Evolutionary conservation across 2,888 invertebrate genomes (phyloP), one percentile per base, ranked within the genome.

Genomic region (Rhingia campestris): DNA sequence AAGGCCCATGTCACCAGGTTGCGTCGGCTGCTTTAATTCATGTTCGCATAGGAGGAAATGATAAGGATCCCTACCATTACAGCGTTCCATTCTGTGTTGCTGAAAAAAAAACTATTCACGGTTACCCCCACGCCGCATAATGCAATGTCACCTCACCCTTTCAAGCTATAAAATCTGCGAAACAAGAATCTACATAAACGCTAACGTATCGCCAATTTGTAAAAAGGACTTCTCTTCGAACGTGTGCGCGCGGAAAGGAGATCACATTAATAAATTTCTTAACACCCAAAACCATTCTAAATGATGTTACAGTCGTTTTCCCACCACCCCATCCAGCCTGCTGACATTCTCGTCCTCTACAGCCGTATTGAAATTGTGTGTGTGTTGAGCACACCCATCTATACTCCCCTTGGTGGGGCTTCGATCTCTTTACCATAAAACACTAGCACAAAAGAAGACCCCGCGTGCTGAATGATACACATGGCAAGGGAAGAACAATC

Each of bases 181-280:
- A 82, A 79, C 51, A 79, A 67, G 73, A 47, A 47, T 56, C 22
- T 6, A 74, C 64, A 64, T 79, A 54, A 70, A 59, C 69, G 67
- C 70, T 63, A 80, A 64, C 74, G 80, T 66, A 66, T 74, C 74
- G 59, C 69, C 84, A 84, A 80, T 84, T 80, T 84, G 80, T 84
- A 70, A 70, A 22, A 22, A 22, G 74, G 66, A 84, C 61, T 64
- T 22, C 49, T 49, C 53, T 43, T 54, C 32, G 9, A 64, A 54
- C 49, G 58, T 14, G 22, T 22, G 59, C 54, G 66, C 67, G 53
- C 61, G 22, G 33, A 33, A 47, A 33, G 41, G 39, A 81, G 84
- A 84, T 84, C 84, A 66, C 84, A 80, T 61, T 80, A 84, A 84
- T 84, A 84, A 84, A 80, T 84, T 84, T 84, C 84, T 80, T 74